phyloP scores from a whole-genome alignment of 2,888 invertebrate genomes.

The Drosophila ochracea region DNA sequence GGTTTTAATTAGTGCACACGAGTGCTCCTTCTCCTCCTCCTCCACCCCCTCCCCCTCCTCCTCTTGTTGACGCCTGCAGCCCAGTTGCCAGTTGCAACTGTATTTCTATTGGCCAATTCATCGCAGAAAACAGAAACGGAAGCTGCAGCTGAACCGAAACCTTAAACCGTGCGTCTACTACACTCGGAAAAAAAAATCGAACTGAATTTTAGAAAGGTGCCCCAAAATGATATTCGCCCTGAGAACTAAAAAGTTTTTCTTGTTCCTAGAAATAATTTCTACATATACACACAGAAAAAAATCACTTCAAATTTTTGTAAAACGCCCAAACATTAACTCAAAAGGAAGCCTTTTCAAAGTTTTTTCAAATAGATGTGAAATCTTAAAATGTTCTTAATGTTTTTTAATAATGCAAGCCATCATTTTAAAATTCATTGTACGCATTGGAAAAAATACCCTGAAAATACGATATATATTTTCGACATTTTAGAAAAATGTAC shows the following conservation, averaged over 20 bases:
- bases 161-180: conserved; percentile 5
- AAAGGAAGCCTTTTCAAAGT: neutral
- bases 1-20: conserved; percentile 83
- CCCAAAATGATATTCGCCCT: neutral
- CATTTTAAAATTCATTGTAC: neutral
- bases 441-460: neutral
- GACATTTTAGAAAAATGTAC: neutral
- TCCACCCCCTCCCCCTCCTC: no score
- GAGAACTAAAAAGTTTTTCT: neutral
- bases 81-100: conserved; percentile 26
- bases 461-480: neutral
- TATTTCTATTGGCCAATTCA: conserved; percentile 81
- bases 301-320: no score
- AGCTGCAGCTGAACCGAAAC: conserved; percentile 30
- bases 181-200: neutral
- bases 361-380: neutral
- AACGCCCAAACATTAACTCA: neutral
- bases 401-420: neutral
- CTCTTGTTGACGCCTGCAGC: conserved; percentile 21
- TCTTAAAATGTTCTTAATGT: neutral
- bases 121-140: conserved; percentile 60
- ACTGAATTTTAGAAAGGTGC: neutral
- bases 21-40: conserved; percentile 21
- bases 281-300: neutral
- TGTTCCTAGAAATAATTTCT: neutral